Base-by-base conservation (phyloP, 2,888 invertebrate species). In the Morpho achilles region DNA sequence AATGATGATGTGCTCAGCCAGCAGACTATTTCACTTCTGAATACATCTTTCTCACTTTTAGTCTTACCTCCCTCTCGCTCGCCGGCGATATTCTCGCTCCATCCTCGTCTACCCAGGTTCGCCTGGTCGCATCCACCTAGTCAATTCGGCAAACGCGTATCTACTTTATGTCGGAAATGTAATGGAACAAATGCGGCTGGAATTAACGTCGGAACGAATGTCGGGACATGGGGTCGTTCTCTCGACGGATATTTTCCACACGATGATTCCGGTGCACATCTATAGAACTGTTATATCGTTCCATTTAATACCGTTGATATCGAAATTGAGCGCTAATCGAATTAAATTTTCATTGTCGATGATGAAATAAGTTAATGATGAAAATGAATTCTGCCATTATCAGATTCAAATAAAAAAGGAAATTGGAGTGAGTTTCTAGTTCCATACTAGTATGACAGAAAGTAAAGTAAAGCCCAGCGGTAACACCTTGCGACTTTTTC, bases 1-100 rank as follows among this genome's bases (percentile, higher is more conserved):
- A 94, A 94, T 94, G 94, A 94, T 94, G 94, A 94, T 94, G 94
- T 94, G 93, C 92, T 92, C 93, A 92, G 93, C 93, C 93, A 92
- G 93, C 92, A 92, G 93, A 93, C 93, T 93, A 93, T 92, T 93
- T 93, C 93, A 93, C 93, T 93, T 93, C 92, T 93, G 91, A 92
- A 92, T 91, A 91, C 91, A 91, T 91, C 91, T 91, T 91, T 91
- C 91, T 91, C 91, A 91, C 91, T 91, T 91, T 88, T 90, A 87
- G 83, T 84, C 74, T 73, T 73, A 73, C 74, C 71, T 87, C 88
- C 81, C 74, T 76, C 65, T 88, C 74, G 62, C 75, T 67, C 81
- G 45, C 72, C 67, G 61, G 69, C 52, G 62, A 53, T 52, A 57
- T 63, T 64, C 78, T 80, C 82, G 73, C 71, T 67, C 71, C 78